Base-by-base conservation (phyloP, 2,888 invertebrate species). In the Cheilosia urbana region DNA sequence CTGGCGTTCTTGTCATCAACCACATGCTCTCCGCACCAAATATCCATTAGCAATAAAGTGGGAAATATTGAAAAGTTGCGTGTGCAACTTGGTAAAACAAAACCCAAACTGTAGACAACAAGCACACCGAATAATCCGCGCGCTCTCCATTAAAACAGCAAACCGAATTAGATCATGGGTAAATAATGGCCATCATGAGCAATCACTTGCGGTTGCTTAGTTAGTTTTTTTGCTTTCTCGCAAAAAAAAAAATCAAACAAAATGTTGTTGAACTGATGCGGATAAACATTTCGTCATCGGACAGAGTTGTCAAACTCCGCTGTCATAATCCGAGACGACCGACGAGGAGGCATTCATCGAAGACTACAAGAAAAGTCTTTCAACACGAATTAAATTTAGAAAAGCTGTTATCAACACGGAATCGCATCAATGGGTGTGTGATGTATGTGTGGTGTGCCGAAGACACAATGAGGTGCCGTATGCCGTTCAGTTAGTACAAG, bases 131-230 rank as follows among this genome's bases (percentile, higher is more conserved):
- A 53, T 30, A 53, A 42, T n/a, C 40, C 34, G 37, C 63, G 49
- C 34, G 45, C 66, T 65, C 53, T 73, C 65, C 49, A 65, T 65
- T 72, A 63, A 78, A 71, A 27, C 30, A 63, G 49, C 34, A 79
- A 73, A 68, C 75, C 51, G 78, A 83, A 83, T 83, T 83, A 83
- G 82, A 78, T 83, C 82, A 83, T 78, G 66, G 78, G 66, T 83
- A 83, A 77, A 78, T 66, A 63, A 69, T 68, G 69, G 9, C 15
- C 7, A 47, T 40, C 66, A 68, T 69, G 75, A 75, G 68, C 75
- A 75, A 68, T 72, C 72, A 45, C 73, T 73, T 65, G 66, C 27
- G 77, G 62, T 72, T 62, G 66, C 73, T 72, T 60, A 21, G 37
- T 66, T 60, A 11, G 40, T 24, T 65, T 65, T 58, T 71, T 17